Evolutionary conservation across 2,797 vertebrate genomes (phyloP).

Genomic region (Enteromius mattozi): DNA sequence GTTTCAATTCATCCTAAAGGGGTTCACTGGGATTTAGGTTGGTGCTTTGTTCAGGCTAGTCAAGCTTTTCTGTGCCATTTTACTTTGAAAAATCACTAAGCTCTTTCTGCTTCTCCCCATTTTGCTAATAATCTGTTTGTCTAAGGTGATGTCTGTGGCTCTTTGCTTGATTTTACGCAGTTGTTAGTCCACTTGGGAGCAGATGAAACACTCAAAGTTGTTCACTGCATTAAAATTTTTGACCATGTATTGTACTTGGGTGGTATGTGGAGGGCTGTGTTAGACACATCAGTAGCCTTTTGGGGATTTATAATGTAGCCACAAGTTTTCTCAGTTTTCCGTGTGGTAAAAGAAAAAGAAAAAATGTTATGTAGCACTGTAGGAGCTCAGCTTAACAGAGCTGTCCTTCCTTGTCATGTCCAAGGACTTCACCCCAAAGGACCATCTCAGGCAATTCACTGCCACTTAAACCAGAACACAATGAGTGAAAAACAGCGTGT

Average conservation of each 20-base stretch:
- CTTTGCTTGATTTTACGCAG: background rate
- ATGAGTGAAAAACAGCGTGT: background rate
- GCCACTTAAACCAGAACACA: conserved; percentile 23
- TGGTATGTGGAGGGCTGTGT: background rate
- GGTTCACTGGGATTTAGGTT: background rate
- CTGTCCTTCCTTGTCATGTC: conserved; percentile 14
- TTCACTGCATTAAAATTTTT: background rate
- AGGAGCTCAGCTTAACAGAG: conserved; percentile 1
- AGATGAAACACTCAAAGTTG: background rate
- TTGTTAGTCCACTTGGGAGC: background rate
- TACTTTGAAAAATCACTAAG: background rate
- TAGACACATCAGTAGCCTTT: background rate
- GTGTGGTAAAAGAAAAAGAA: background rate
- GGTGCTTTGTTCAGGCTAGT: background rate
- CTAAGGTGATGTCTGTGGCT: background rate
- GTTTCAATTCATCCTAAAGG: conserved; percentile 6
- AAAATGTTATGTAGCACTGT: background rate
- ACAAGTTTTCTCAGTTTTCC: background rate
- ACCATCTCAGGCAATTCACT: conserved; percentile 1
- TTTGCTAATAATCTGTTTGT: background rate
- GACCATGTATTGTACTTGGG: background rate
- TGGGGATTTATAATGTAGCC: background rate
- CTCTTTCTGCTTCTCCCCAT: background rate
- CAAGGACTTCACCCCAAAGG: background rate
- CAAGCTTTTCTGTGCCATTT: background rate